phyloP scores from a whole-genome alignment of 2,113 vertebrate species.

The Oophaga pumilio region DNA sequence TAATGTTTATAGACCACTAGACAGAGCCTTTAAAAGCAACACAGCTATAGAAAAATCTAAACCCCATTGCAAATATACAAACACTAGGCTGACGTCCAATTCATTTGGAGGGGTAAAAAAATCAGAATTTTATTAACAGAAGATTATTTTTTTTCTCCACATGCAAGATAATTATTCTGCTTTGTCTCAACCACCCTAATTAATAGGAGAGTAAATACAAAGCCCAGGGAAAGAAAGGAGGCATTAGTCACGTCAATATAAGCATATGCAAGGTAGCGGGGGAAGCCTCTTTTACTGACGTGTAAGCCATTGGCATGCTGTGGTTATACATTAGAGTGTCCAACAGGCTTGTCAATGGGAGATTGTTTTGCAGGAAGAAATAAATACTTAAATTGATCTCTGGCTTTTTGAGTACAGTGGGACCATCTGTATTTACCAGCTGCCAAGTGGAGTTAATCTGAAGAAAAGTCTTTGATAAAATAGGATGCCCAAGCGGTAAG shows the following conservation, averaged over 20 bases:
- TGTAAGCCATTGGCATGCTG: conserved; percentile 30
- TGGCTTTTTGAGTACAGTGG: conserved; percentile 39
- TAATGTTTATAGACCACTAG: not conserved
- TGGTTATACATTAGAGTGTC: conserved; percentile 17
- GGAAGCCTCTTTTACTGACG: conserved; percentile 22
- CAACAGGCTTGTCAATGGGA: conserved; percentile 38
- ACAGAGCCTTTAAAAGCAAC: not conserved
- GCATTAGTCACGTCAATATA: not conserved
- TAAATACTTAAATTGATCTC: conserved; percentile 49
- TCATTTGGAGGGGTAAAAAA: not conserved
- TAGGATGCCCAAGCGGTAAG: conserved; percentile 16
- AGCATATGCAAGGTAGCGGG: not conserved
- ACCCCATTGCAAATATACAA: not conserved
- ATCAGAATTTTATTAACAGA: conserved; percentile 20
- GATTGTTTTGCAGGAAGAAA: conserved; percentile 40
- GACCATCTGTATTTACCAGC: conserved; percentile 49
- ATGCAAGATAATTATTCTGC: conserved; percentile 29
- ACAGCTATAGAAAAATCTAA: not conserved
- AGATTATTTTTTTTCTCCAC: conserved; percentile 37
- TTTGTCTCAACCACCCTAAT: conserved; percentile 22
- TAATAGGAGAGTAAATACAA: not conserved
- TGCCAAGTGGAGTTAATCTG: conserved; percentile 43
- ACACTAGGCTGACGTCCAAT: not conserved
- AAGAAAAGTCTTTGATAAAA: conserved; percentile 39
- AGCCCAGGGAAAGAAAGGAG: not conserved